Percentiles rank a stretch among this genome's conserved stretches.
phyloP scores from a whole-genome alignment of 1,140 invertebrate genomes.

The Eciton burchellii region DNA sequence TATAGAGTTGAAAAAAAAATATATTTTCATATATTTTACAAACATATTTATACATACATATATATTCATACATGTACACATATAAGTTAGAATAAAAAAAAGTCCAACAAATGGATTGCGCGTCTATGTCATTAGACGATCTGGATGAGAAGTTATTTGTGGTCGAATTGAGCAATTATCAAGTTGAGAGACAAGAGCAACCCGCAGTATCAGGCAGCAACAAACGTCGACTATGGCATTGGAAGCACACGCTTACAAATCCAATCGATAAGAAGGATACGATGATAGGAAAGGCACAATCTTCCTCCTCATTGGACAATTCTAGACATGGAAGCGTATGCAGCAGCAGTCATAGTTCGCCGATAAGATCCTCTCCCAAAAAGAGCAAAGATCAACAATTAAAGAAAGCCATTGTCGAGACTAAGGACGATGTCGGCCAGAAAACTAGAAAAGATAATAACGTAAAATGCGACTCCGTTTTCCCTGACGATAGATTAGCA shows the following conservation, averaged over 20 bases:
- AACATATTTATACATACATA: too few species aligned
- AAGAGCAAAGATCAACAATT: conserved; percentile 73
- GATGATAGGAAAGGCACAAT: conserved; percentile 67
- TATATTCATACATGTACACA: too few species aligned
- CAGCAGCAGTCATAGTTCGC: conserved; percentile 79
- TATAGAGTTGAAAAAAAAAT: conserved; percentile 8
- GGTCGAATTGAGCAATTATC: conserved; percentile 76
- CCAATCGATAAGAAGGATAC: conserved; percentile 80
- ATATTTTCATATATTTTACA: too few species aligned
- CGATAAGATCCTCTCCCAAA: conserved; percentile 80
- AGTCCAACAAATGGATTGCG: conserved; percentile 63
- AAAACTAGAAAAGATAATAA: conserved; percentile 73
- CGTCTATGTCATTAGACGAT: conserved; percentile 82
- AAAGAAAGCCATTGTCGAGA: conserved; percentile 67
- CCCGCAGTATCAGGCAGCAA: conserved; percentile 61
- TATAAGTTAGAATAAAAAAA: conserved; percentile 47
- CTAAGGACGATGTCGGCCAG: conserved; percentile 66
- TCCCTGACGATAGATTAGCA: conserved; percentile 77
- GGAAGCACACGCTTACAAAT: conserved; percentile 80
- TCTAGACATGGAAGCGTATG: conserved; percentile 80
- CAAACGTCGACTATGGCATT: conserved; percentile 80
- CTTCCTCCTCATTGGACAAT: conserved; percentile 75
- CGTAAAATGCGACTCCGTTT: conserved; percentile 73
- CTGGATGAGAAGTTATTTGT: conserved; percentile 84
- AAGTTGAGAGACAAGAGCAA: conserved; percentile 71